Evolutionary conservation across 2,797 vertebrate species (phyloP).

Genomic region (Orientallactaga sibirica): DNA sequence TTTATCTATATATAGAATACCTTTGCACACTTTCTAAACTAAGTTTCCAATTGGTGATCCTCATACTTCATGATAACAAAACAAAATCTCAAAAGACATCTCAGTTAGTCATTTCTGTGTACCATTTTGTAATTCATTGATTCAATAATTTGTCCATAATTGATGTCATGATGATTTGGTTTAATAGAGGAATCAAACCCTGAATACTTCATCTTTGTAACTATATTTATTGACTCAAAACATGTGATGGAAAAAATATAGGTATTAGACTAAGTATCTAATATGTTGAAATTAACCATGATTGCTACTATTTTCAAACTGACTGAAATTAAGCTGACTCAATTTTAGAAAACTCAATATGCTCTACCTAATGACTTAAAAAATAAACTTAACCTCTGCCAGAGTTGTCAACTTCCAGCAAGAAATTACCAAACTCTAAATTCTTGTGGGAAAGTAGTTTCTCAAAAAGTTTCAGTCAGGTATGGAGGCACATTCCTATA

Average conservation of each 20-base stretch:
- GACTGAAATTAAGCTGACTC: constrained; percentile 72
- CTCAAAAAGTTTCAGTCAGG: background rate
- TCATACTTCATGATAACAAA: constrained; percentile 83
- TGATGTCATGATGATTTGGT: constrained; percentile 80
- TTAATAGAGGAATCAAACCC: constrained; percentile 84
- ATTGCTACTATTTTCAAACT: constrained; percentile 83
- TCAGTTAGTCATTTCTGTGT: constrained; percentile 86
- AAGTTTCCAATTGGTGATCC: constrained; percentile 79
- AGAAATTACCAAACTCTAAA: constrained; percentile 50
- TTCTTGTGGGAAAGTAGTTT: background rate
- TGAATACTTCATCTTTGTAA: constrained; percentile 83
- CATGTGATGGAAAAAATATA: constrained; percentile 80
- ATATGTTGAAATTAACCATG: constrained; percentile 82
- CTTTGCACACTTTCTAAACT: constrained; percentile 29
- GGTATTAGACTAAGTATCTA: constrained; percentile 81
- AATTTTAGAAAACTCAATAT: constrained; percentile 70
- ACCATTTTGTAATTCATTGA: constrained; percentile 88
- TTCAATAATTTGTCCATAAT: constrained; percentile 86
- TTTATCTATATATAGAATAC: constrained; percentile 39
- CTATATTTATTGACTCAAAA: constrained; percentile 86
- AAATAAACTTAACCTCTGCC: constrained; percentile 49
- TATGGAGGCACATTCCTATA: background rate
- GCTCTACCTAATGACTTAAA: constrained; percentile 57
- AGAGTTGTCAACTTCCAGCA: background rate
- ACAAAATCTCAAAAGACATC: constrained; percentile 83